These are phyloP conservation scores for Dioctria linearis DNA, from an alignment of 2,888 invertebrate genomes.

Conservation along the genomic window DNA sequence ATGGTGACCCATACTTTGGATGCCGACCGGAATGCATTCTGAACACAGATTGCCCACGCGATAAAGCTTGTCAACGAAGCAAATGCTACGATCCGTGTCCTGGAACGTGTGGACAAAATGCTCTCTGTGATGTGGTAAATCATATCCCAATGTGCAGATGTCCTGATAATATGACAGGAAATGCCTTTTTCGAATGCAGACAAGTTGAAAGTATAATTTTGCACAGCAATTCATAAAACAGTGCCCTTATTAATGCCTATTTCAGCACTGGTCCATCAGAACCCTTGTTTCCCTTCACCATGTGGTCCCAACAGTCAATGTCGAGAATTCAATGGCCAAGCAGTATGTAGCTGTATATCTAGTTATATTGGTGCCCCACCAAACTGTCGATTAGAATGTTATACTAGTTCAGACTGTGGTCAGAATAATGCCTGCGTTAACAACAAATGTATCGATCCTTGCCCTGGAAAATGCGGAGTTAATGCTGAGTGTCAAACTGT, in stretches of 20 bases:
- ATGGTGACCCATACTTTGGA: conserved; percentile 83
- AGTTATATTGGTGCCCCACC: conserved; percentile 80
- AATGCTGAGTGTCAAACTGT: conserved; percentile 81
- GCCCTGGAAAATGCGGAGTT: conserved; percentile 81
- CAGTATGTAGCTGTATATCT: conserved; percentile 77
- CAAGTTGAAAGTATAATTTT: conserved; percentile 71
- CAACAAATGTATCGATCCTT: conserved; percentile 82
- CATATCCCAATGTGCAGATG: conserved; percentile 78
- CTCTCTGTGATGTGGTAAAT: conserved; percentile 84
- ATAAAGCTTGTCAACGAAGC: conserved; percentile 83
- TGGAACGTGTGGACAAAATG: conserved; percentile 84
- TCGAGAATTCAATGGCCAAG: conserved; percentile 76
- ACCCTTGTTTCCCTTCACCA: conserved; percentile 80
- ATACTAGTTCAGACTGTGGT: conserved; percentile 80
- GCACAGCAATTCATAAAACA: background rate
- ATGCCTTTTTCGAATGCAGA: conserved; percentile 78
- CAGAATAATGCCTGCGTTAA: conserved; percentile 79
- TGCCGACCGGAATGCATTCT: conserved; percentile 88
- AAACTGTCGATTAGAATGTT: conserved; percentile 81
- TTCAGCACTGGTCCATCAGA: conserved; percentile 69
- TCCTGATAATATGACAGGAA: conserved; percentile 79
- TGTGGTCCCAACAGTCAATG: conserved; percentile 82
- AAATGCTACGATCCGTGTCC: conserved; percentile 90
- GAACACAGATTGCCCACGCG: conserved; percentile 83
- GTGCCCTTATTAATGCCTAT: background rate